Evolutionary conservation across 37 sponge, comb jelly and placozoan genomes (phyloP), one percentile per base, ranked within the genome.

Genomic region (Amphimedon queenslandica): DNA sequence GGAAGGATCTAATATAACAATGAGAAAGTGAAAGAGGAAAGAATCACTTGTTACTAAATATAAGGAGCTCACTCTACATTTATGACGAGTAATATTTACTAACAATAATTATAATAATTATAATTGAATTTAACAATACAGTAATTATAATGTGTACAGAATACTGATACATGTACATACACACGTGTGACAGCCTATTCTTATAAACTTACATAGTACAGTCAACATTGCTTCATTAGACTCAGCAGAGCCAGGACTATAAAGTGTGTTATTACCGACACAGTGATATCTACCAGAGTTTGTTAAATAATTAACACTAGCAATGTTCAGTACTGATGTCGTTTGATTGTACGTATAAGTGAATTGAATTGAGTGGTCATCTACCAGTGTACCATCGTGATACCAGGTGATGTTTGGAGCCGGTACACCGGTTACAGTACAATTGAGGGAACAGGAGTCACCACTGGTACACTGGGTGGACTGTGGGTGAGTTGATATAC

Each of bases 401-500:
- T 35, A 66, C 38, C 39, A 66, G 39, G 39, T 60, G 61, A 60
- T 60, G 28, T n/a, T 60, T 25, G 61, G 61, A n/a, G 21, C 23
- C 5, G 61, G 61, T 11, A 25, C 27, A 6, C 51, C 53, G 0
- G n/a, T 64, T 36, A 42, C 40, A n/a, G 43, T 34, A 28, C 67
- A 40, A 47, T 3, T 29, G 20, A 33, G 27, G 23, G 31, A 66
- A 23, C 29, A 37, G 39, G 2, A 24, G 1, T 42, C 42, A 41
- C 70, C 70, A 40, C 24, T 42, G 21, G 28, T 47, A 13, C 53
- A 47, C 8, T 18, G 13, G 13, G 53, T 47, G 53, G 8, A 18
- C 53, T 18, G 8, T 18, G 53, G 53, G 13, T 8, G 13, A 18
- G 8, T 8, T 47, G 13, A 18, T 18, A 47, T 47, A 47, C 13